These are phyloP conservation scores for Cololabis saira DNA, from an alignment of 2,113 vertebrate genomes.

Conservation along the genomic window DNA sequence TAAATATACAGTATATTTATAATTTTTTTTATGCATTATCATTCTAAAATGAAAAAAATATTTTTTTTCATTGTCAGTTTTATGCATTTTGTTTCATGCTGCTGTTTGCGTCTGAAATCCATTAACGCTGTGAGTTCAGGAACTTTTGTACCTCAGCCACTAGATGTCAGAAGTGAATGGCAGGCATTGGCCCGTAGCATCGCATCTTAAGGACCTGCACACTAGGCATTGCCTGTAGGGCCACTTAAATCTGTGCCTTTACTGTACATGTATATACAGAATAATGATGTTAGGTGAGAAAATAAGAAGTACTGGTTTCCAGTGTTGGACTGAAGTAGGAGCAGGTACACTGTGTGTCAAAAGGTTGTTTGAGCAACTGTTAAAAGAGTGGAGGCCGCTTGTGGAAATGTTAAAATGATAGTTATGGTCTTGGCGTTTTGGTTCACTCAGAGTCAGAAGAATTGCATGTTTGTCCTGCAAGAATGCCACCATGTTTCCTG, in stretches of 20 bases:
- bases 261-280: neutral
- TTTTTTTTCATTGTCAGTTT: neutral
- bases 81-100: neutral
- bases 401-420: constrained; percentile 35
- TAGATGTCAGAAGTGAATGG: constrained; percentile 75
- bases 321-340: constrained; percentile 38
- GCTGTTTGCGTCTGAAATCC: neutral
- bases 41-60: too few relatives aligned
- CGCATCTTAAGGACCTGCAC: neutral
- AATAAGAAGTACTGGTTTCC: neutral
- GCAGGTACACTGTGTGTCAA: constrained; percentile 54
- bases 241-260: constrained; percentile 18
- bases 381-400: constrained; percentile 64
- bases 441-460: constrained; percentile 25
- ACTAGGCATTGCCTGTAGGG: neutral
- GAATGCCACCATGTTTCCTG: neutral
- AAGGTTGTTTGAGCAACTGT: constrained; percentile 72
- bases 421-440: constrained; percentile 25
- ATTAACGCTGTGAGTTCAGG: neutral
- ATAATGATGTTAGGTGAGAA: constrained; percentile 25
- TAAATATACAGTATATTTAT: too few relatives aligned
- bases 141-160: constrained; percentile 55
- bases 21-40: too few relatives aligned
- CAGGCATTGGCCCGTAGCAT: too few relatives aligned
- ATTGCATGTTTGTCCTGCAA: constrained; percentile 25